phyloP scores from a whole-genome alignment of 64 coral and sea anemone species.

The Montipora capricornis region DNA sequence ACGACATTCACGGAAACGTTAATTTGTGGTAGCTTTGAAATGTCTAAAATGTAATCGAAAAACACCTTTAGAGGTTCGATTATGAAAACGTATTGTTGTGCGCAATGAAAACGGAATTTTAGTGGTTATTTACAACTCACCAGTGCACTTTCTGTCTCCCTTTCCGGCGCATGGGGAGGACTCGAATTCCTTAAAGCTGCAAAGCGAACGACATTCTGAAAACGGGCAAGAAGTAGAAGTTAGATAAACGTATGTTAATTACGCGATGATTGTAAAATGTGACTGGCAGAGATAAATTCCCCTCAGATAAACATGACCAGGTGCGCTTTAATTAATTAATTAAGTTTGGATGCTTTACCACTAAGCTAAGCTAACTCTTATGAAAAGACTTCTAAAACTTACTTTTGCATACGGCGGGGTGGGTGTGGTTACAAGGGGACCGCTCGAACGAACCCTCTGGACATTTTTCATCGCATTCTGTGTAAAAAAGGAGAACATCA shows the following conservation, averaged over 20 bases:
- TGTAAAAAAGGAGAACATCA: neutral
- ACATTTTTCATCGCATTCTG: slow-evolving; percentile 68
- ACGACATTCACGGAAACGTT: slow-evolving; percentile 75
- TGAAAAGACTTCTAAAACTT: neutral
- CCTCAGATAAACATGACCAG: neutral
- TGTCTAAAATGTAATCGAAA: slow-evolving; percentile 23
- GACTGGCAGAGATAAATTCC: too few species aligned
- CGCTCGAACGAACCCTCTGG: slow-evolving; percentile 51
- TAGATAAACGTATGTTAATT: neutral
- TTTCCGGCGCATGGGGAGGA: slow-evolving; percentile 73
- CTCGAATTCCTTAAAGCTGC: slow-evolving; percentile 84
- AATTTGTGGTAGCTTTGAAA: slow-evolving; percentile 75
- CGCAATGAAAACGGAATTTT: too few species aligned
- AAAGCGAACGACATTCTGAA: slow-evolving; percentile 72
- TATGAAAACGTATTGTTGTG: neutral
- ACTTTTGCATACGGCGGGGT: slow-evolving; percentile 76
- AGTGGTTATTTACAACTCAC: slow-evolving; percentile 3
- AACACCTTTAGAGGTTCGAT: neutral
- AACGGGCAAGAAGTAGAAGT: neutral
- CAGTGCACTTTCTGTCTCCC: slow-evolving; percentile 74
- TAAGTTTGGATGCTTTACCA: neutral
- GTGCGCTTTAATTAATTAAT: too few species aligned
- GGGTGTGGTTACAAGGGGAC: slow-evolving; percentile 67
- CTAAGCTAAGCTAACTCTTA: neutral
- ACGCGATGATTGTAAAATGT: too few species aligned